Evolutionary conservation across 2,113 vertebrate species (phyloP).

Genomic region (Clarias batrachus): DNA sequence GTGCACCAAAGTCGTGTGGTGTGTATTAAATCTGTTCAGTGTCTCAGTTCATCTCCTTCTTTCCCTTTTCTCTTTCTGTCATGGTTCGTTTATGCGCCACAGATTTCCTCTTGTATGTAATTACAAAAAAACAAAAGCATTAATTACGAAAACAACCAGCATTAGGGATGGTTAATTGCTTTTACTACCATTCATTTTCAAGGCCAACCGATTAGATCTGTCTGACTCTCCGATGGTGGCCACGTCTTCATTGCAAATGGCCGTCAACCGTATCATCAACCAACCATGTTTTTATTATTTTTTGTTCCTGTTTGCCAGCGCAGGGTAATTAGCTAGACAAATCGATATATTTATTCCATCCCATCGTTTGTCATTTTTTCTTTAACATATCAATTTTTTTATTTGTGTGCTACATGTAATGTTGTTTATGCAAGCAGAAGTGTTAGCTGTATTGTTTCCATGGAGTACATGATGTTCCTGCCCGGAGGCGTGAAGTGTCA

Average conservation of each 20-base stretch:
- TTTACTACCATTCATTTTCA: conserved; percentile 59
- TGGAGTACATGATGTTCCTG: conserved; percentile 5
- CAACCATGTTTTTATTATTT: not conserved
- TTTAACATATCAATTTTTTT: not conserved
- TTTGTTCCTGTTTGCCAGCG: not conserved
- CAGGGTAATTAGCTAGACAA: not conserved
- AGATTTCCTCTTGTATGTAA: conserved; percentile 56
- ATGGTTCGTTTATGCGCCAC: conserved; percentile 24
- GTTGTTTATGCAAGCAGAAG: not conserved
- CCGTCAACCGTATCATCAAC: not conserved
- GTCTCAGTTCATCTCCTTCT: conserved; percentile 31
- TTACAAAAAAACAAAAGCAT: conserved; percentile 42
- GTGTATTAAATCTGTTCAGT: conserved; percentile 25
- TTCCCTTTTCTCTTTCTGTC: not conserved
- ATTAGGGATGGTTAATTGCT: conserved; percentile 59
- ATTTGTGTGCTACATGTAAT: not conserved
- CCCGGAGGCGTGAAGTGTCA: conserved; percentile 11
- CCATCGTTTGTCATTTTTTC: not conserved
- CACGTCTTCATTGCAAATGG: not conserved
- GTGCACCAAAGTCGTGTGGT: conserved; percentile 42
- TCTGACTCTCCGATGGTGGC: conserved; percentile 41
- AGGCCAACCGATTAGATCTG: conserved; percentile 58
- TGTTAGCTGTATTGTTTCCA: not conserved
- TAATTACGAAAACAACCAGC: conserved; percentile 48
- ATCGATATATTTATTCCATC: not conserved